Percentiles rank a stretch among this genome's conserved stretches.
phyloP scores from a whole-genome alignment of 2,888 invertebrate species.

The Harpagoxenus sublaevis region DNA sequence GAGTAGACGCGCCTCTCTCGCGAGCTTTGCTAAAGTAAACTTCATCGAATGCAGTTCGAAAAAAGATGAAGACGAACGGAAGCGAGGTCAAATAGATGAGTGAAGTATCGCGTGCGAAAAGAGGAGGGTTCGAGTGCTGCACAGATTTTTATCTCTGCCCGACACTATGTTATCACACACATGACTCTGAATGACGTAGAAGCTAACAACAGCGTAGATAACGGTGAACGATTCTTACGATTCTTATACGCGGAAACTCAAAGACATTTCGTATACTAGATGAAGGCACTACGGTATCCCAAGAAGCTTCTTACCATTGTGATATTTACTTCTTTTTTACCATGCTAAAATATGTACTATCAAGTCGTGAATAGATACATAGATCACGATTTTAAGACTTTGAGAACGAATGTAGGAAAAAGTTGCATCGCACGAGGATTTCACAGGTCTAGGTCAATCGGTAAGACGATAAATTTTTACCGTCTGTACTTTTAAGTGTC shows the following conservation, averaged over 20 bases:
- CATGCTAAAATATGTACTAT: background rate
- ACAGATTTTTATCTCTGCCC: slow-evolving; percentile 1
- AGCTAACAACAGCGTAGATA: background rate
- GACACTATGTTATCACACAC: background rate
- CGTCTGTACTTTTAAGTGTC: background rate
- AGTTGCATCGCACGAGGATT: background rate
- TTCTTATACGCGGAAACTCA: background rate
- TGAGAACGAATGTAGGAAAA: background rate
- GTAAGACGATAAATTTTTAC: background rate
- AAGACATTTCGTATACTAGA: background rate
- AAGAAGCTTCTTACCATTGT: background rate
- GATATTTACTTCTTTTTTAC: background rate
- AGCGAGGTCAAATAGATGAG: slow-evolving; percentile 14
- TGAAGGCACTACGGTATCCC: background rate
- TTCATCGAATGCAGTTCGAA: background rate
- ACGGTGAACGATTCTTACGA: background rate
- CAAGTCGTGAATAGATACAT: background rate
- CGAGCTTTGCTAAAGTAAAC: background rate
- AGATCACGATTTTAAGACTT: background rate
- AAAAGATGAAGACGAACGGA: background rate
- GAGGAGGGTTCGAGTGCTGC: background rate
- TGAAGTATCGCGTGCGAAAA: slow-evolving; percentile 1
- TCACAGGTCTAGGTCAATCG: background rate
- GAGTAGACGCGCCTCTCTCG: background rate
- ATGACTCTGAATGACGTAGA: slow-evolving; percentile 2